Base-by-base conservation (phyloP, 2,113 vertebrate genomes). In the Serinus canaria region DNA sequence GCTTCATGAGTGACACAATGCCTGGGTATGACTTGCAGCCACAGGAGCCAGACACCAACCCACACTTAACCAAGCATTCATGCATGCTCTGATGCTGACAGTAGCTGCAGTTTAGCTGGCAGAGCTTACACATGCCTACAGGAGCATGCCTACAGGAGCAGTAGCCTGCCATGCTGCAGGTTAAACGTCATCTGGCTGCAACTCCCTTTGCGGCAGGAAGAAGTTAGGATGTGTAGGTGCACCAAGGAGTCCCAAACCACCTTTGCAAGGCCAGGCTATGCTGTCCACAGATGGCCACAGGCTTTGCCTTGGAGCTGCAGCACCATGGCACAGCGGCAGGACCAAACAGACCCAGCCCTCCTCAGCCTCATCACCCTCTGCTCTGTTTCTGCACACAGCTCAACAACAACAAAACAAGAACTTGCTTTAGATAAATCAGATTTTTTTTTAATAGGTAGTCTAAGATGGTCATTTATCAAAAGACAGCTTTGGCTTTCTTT, bases 321-420 rank as follows among this genome's bases (percentile, higher is more conserved):
- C 24, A 6, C 35, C 2, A 3, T 3, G 13, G 33, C 58, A 37
- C 53, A 43, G 58, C 0, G 0, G 31, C 47, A 39, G 44, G 14
- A 33, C 46, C 0, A 0, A 68, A 68, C 9, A 2, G 0, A 83
- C 15, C 22, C 28, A 58, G 35, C 9, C 16, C 14, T 31, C 15
- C 37, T 16, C 1, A 1, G 49, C 27, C 43, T 31, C 84, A 43
- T 13, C 4, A 0, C 8, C 20, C 35, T 35, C 63, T 53, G 50
- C 50, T 41, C 52, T 1, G 0, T 15, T 62, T 60, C 8, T 23
- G 13, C 28, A 28, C 6, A 7, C 6, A 25, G 47, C 5, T 63
- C 47, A 60, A 21, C 47, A 67, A 35, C 27, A n/a, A n/a, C 31
- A 46, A 64, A 33, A 15, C 44, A n/a, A 66, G 35, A 73, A 56